Evolutionary conservation across 2,797 vertebrate genomes (phyloP).

Genomic region (Enteromius argenteus): DNA sequence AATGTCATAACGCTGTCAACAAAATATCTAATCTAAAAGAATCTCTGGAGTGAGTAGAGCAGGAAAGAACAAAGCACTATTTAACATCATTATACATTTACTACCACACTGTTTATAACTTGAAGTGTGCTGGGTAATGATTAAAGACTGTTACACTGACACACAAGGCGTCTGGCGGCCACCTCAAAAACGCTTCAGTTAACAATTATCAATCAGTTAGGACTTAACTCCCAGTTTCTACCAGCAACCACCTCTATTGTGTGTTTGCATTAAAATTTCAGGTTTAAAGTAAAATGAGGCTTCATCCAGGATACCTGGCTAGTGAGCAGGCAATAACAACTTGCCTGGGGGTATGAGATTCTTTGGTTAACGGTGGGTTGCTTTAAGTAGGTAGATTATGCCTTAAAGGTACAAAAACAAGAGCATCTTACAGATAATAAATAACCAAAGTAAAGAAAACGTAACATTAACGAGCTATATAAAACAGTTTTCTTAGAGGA

Average conservation of each 20-base stretch:
- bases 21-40: not conserved
- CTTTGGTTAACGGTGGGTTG: slow-evolving; percentile 39
- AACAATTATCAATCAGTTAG: slow-evolving; percentile 8
- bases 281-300: slow-evolving; percentile 43
- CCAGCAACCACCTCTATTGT: slow-evolving; percentile 21
- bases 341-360: slow-evolving; percentile 56
- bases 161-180: slow-evolving; percentile 1
- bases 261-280: slow-evolving; percentile 41
- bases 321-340: slow-evolving; percentile 49
- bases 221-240: not conserved
- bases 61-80: slow-evolving; percentile 41
- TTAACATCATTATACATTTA: slow-evolving; percentile 74
- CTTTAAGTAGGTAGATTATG: slow-evolving; percentile 26
- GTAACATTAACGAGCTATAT: not conserved
- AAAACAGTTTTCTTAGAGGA: not conserved
- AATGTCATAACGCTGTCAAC: slow-evolving; percentile 6
- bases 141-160: slow-evolving; percentile 65
- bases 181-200: not conserved
- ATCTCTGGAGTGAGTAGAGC: slow-evolving; percentile 5
- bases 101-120: slow-evolving; percentile 60
- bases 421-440: slow-evolving; percentile 1
- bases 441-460: not conserved
- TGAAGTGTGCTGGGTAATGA: slow-evolving; percentile 73
- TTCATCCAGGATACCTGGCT: slow-evolving; percentile 41
- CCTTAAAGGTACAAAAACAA: slow-evolving; percentile 44